Percentiles rank a stretch among this genome's conserved stretches.
Evolutionary conservation across 2,797 vertebrate species (phyloP).

Genomic region (Takifugu rubripes): DNA sequence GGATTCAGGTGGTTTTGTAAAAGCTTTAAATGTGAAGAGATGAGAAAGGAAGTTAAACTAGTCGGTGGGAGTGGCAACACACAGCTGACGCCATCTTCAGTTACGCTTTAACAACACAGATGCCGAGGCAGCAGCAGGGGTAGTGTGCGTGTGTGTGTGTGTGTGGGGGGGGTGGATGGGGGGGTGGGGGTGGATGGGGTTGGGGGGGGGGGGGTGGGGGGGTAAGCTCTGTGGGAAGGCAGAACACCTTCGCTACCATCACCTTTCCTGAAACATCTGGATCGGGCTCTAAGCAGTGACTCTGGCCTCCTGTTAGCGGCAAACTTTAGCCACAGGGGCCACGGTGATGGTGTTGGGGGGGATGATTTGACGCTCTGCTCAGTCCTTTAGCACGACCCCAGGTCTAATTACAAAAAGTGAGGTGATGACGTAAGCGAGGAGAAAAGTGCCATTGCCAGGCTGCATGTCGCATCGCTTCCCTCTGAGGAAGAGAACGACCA

Average conservation of each 20-base stretch:
- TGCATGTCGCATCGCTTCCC: constrained; percentile 62
- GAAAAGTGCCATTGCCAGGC: constrained; percentile 68
- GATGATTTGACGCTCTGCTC: constrained; percentile 47
- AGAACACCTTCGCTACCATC: constrained; percentile 1
- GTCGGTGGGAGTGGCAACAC: constrained; percentile 28
- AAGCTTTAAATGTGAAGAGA: constrained; percentile 49
- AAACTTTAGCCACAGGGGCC: constrained; percentile 41
- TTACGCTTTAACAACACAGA: constrained; percentile 81
- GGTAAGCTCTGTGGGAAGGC: no score
- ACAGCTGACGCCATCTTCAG: constrained; percentile 77
- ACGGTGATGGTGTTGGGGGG: constrained; percentile 19
- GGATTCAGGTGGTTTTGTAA: constrained; percentile 33
- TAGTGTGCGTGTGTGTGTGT: no score
- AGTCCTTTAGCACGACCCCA: constrained; percentile 54
- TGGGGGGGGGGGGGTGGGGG: constrained; percentile 2
- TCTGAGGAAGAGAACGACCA: constrained; percentile 21
- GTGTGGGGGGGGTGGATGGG: no score
- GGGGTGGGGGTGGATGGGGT: constrained; percentile 19
- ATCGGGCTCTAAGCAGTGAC: constrained; percentile 15
- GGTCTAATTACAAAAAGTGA: constrained; percentile 73
- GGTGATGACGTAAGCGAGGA: constrained; percentile 75
- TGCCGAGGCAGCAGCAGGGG: constrained; percentile 62
- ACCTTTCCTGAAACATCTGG: constrained; percentile 46
- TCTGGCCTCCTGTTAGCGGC: constrained; percentile 36
- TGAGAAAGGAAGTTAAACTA: constrained; percentile 28